Conservation (phyloP, 2,113 vertebrate genomes). For the Tor tambroides region DNA sequence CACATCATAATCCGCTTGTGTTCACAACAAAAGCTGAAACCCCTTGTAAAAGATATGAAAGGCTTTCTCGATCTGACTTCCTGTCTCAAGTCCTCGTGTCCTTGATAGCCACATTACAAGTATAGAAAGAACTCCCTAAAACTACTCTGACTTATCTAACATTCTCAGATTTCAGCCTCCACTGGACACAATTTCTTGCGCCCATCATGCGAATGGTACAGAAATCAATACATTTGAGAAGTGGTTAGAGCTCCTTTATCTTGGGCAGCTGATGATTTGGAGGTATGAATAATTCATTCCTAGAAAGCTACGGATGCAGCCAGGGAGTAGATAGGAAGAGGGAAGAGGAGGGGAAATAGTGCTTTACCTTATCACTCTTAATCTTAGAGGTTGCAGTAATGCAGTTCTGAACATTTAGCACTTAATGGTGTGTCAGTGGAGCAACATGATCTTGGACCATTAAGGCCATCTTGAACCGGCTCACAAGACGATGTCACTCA, state of each 20-base stretch:
- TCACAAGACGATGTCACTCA: slow-evolving; percentile 73
- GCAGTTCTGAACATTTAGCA: slow-evolving; percentile 87
- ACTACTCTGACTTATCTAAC: slow-evolving; percentile 61
- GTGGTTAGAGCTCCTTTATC: slow-evolving; percentile 84
- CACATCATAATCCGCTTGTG: slow-evolving; percentile 20
- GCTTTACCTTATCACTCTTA: slow-evolving; percentile 85
- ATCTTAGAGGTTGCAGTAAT: slow-evolving; percentile 84
- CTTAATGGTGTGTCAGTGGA: slow-evolving; percentile 79
- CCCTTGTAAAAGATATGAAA: slow-evolving; percentile 19
- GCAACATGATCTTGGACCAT: slow-evolving; percentile 82
- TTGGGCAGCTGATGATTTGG: slow-evolving; percentile 85
- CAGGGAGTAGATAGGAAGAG: slow-evolving; percentile 66
- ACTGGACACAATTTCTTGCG: slow-evolving; percentile 71
- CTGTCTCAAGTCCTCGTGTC: slow-evolving; percentile 46
- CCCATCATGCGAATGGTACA: slow-evolving; percentile 71
- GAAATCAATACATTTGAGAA: slow-evolving; percentile 87
- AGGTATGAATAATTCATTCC: slow-evolving; percentile 90
- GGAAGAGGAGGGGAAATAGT: slow-evolving; percentile 81
- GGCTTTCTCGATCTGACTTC: not conserved
- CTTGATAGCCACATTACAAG: slow-evolving; percentile 56
- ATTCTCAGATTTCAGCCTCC: slow-evolving; percentile 66
- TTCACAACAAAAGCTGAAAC: slow-evolving; percentile 35
- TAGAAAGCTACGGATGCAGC: slow-evolving; percentile 79
- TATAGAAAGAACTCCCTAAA: slow-evolving; percentile 47
- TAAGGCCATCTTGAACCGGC: slow-evolving; percentile 81